These are phyloP conservation scores for Octodonta nipae DNA, from an alignment of 2,888 invertebrate genomes.

Conservation along the genomic window DNA sequence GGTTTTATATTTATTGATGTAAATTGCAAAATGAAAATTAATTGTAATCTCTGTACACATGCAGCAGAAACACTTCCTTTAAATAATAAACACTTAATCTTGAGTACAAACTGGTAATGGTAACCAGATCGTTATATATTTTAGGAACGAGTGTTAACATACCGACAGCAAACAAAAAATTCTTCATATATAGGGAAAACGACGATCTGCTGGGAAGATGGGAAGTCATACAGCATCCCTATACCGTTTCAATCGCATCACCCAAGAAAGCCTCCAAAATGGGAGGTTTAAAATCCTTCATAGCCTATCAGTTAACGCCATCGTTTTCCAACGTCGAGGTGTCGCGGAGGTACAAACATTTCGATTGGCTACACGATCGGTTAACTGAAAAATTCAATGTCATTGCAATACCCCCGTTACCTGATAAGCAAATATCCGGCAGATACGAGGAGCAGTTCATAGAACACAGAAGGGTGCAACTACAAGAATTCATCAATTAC, in stretches of 20 bases:
- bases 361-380: conserved; percentile 95
- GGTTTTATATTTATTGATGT: too few relatives aligned
- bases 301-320: conserved; percentile 90
- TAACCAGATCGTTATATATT: conserved; percentile 12
- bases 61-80: too few relatives aligned
- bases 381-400: conserved; percentile 87
- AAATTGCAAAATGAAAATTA: too few relatives aligned
- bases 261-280: conserved; percentile 96
- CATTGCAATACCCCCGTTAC: conserved; percentile 90
- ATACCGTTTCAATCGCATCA: conserved; percentile 77
- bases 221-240: conserved; percentile 58
- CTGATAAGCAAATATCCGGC: conserved; percentile 95
- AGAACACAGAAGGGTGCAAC: conserved; percentile 80
- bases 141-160: conserved; percentile 51
- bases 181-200: conserved; percentile 51
- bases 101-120: too few relatives aligned
- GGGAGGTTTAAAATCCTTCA: conserved; percentile 93
- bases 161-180: conserved; percentile 29
- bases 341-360: conserved; percentile 91
- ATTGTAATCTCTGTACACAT: too few relatives aligned
- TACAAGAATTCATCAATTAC: conserved; percentile 93
- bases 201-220: conserved; percentile 64
- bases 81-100: too few relatives aligned
- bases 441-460: conserved; percentile 80
- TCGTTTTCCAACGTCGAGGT: conserved; percentile 90